Base-by-base conservation (phyloP, 2,888 invertebrate species). In the Lamproptera curius region DNA sequence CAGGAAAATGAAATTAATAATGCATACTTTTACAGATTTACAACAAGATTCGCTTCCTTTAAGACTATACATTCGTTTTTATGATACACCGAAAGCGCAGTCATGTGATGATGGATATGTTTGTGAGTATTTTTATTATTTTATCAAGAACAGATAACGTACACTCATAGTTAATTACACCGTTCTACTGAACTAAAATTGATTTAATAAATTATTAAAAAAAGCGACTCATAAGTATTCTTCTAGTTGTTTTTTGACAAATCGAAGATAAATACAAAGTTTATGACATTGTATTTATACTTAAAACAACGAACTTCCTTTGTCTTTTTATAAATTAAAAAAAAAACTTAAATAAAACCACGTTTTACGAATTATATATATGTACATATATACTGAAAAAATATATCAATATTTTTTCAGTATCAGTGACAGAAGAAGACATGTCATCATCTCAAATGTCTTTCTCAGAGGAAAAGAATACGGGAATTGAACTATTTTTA, bases 41-140 rank as follows among this genome's bases (percentile, higher is more conserved):
- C 35, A 41, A 1, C 67, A 68, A 45, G 67, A 71, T n/a, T 47
- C 17, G 26, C 57, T 73, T 6, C 81, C 82, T 1, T 70, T 84
- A 31, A 69, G 84, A 0, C 50, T 84, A 39, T 80, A 80, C 56
- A 13, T 79, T 36, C 70, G 77, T 1, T 56, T 74, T 28, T 61
- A 52, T 47, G 79, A 80, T 10, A 45, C 40, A 1, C 54, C 52
- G 2, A 49, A 38, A 44, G 6, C 31, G 26, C 0, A 59, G 52
- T 31, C 54, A 49, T 0, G 26, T 38, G 3, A 41, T 34, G 33
- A 42, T 5, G 42, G 48, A 16, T 42, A 33, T 16, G 16, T 16
- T 13, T 11, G 48, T 48, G 34, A 23, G 17, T 33, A 1, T 5
- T 20, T 28, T 28, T 23, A 23, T 8, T 23, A 23, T 8, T 23